These are phyloP conservation scores for Dendropsophus ebraccatus DNA, from an alignment of 2,113 vertebrate genomes.

Conservation along the genomic window DNA sequence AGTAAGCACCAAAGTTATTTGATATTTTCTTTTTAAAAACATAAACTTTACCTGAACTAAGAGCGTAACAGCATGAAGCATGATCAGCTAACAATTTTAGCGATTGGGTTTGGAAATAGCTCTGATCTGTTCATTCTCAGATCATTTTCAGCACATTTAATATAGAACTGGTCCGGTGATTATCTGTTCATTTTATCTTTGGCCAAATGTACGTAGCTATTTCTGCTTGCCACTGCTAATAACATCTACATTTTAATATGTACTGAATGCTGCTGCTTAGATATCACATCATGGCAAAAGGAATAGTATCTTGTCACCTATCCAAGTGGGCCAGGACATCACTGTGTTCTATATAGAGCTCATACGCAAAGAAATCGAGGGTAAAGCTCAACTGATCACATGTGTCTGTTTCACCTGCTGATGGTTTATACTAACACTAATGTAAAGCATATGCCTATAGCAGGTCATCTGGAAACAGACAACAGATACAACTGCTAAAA, in stretches of 20 bases:
- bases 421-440: neutral
- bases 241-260: neutral
- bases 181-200: conserved; percentile 10
- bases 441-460: neutral
- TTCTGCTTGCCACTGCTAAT: neutral
- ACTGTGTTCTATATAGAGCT: too few relatives aligned
- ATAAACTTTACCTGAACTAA: neutral
- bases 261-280: neutral
- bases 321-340: neutral
- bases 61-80: neutral
- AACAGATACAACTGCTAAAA: neutral
- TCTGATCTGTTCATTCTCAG: conserved; percentile 9
- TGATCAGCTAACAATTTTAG: too few relatives aligned
- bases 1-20: neutral
- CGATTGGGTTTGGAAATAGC: too few relatives aligned
- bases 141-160: conserved; percentile 4
- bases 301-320: neutral
- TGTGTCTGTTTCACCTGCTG: neutral
- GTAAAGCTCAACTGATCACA: too few relatives aligned
- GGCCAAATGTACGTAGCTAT: neutral
- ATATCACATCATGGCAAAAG: neutral
- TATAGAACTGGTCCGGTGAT: conserved; percentile 4
- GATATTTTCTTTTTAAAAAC: neutral
- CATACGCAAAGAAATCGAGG: too few relatives aligned
- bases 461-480: neutral